Base-by-base conservation (phyloP, 1,140 invertebrate species). In the Coelopa frigida region DNA sequence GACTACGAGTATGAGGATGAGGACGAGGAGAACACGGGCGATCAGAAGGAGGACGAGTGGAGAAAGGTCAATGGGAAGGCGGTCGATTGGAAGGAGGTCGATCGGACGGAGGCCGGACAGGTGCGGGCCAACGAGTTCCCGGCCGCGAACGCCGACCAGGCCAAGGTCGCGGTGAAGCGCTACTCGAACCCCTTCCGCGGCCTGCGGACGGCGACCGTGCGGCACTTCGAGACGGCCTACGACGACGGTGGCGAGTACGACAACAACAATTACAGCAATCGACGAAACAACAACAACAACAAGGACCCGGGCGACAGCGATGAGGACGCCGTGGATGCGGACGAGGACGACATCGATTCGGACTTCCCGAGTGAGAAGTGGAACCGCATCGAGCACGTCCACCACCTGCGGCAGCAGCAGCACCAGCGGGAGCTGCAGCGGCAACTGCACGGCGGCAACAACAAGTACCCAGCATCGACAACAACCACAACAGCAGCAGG, bases 301-400 rank as follows among this genome's bases (percentile, higher is more conserved):
- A n/a, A 23, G 27, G 27, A 29, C 27, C 27, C n/a, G n/a, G n/a
- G n/a, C n/a, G n/a, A n/a, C n/a, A n/a, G n/a, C 12, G 4, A 38
- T 38, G 10, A 38, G 15, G 36, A 38, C 29, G 14, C n/a, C n/a
- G n/a, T n/a, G n/a, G n/a, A n/a, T 31, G 11, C 3, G 29, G 11
- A 37, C 18, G 14, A 37, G 10, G 24, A 24, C 2, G 11, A 36
- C 23, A 27, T 35, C 22, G 32, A 44, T 44, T 22, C 17, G 21
- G 27, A 23, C 11, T 50, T 50, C 20, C 36, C 43, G 12, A 39
- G 27, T 15, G 48, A 45, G 31, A 46, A 50, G 32, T 50, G 48
- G 48, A 29, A 46, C 14, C 29, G 26, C 21, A 50, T 50, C 18
- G 38, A 46, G 31, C 37, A 50, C 15, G 32, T 45, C 39, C 48